Evolutionary conservation across 1,140 invertebrate species (phyloP), one percentile per base, ranked within the genome.

Genomic region (Hermetia illucens): DNA sequence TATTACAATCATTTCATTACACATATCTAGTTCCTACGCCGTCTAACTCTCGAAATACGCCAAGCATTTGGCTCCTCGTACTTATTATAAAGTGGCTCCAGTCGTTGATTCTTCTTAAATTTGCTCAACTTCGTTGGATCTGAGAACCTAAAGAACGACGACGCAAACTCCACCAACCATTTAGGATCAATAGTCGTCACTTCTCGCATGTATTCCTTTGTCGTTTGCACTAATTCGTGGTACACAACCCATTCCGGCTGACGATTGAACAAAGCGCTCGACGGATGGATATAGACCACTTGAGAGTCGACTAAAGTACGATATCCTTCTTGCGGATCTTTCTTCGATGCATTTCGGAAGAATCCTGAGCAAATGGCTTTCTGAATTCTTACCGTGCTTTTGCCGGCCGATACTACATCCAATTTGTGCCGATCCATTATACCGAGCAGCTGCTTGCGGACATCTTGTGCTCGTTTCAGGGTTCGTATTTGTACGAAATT

Each of bases 241-340:
- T 98, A 99, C 35, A 99, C 88, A 1, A 98, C 91, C 85, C 95
- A 99, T 67, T 98, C 94, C 1, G 95, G 96, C 61, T 98, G 93
- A 42, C 92, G 66, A 61, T 99, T 96, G 53, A 98, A 99, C 1
- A 99, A 64, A 1, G 94, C 88, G 64, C 88, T 95, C 1, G 91
- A 96, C 0, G 96, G 96, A 72, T 99, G 96, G 55, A 99, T 98
- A 53, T 98, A 98, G 1, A 98, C 94, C 2, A 95, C 89, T 67
- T 98, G 94, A 43, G 88, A 91, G 61, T 98, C 94, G 0, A 98
- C 93, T 2, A 98, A 66, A 0, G 96, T 98, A 37, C 93, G 67
- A 58, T 99, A 99, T 0, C 96, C 95, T 69, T 98, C 95, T 61
- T 98, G 94, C 0, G 94, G 94, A 72, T 98, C 96, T 58, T 98